Base-by-base conservation (phyloP, 1,140 invertebrate genomes). In the Asobara japonica region DNA sequence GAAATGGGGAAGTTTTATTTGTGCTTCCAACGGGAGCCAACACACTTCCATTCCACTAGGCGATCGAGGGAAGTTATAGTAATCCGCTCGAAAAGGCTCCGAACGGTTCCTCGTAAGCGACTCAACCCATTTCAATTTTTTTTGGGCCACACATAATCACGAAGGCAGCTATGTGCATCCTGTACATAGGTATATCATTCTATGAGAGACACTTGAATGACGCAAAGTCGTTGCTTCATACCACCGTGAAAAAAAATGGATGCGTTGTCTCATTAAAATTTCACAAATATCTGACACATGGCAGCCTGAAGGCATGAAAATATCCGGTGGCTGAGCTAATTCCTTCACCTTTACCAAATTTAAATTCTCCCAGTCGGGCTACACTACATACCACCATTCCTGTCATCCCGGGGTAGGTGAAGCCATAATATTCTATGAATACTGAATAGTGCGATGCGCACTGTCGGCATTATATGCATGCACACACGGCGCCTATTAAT, bases 341-440 rank as follows among this genome's bases (percentile, higher is more conserved):
- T 38, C 36, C 36, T 38, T 38, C 36, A 38, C 3, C 36, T 38
- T 38, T 2, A 38, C 2, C 2, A 38, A 38, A 4, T 38, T 38
- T n/a, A n/a, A 2, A 38, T 38, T 2, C 36, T 38, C 36, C 2
- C 2, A 2, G 10, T 4, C 10, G 10, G 10, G 10, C 36, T 4
- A 8, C 36, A 2, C 36, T 3, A 38, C 3, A 38, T n/a, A 45
- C 41, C 2, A 45, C 13, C 41, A 45, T n/a, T 45, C 13, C 41
- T 45, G 41, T 45, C 41, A 45, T 45, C 41, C 41, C 41, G n/a
- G n/a, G 41, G n/a, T 18, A n/a, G 41, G 41, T 45, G 41, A 45
- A 73, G 61, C 65, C 75, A 77, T 74, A 76, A 81, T 81, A 80
- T 82, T 82, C 78, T 73, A 82, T 82, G 81, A 82, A 82, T 82